Percentiles rank a stretch among this genome's conserved stretches.
These are phyloP conservation scores for Acholoe squamosa DNA, from an alignment of 2,888 invertebrate genomes.

Conservation along the genomic window DNA sequence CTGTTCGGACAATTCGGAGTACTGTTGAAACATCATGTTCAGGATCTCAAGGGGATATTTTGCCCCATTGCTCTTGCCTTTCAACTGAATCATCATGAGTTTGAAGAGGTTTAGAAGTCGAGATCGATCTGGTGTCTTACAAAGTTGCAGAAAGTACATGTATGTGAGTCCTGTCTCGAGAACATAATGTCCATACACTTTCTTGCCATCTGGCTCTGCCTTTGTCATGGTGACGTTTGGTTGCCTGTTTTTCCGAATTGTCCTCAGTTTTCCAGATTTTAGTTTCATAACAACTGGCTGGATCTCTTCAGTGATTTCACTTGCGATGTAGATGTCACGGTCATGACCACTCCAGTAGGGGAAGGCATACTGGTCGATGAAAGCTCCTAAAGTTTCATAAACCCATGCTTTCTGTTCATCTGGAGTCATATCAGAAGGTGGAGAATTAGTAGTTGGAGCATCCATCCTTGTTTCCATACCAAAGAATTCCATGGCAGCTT, in stretches of 20 bases:
- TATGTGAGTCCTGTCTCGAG: constrained; percentile 43
- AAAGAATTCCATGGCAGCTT: constrained; percentile 47
- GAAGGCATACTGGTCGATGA: constrained; percentile 47
- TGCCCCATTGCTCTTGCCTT: not conserved
- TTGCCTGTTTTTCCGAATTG: not conserved
- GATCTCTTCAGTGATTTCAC: not conserved
- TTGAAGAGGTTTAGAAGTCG: not conserved
- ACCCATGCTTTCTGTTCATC: constrained; percentile 25
- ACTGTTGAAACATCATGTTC: not conserved
- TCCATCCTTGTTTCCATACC: constrained; percentile 7
- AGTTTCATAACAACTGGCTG: not conserved
- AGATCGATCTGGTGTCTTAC: not conserved
- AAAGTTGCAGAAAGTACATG: constrained; percentile 30
- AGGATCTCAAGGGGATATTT: not conserved
- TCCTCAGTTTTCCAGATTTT: not conserved
- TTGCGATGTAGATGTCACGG: not conserved
- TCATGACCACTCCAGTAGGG: constrained; percentile 31
- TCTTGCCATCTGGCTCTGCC: not conserved
- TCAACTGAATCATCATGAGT: not conserved
- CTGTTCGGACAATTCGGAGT: not conserved
- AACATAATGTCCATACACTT: constrained; percentile 41
- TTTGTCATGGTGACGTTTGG: not conserved
- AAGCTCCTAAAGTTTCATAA: not conserved
- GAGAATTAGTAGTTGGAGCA: constrained; percentile 11
- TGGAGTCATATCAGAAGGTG: not conserved